Base-by-base conservation (phyloP, 1,140 invertebrate species). In the Melanaphis sacchari region DNA sequence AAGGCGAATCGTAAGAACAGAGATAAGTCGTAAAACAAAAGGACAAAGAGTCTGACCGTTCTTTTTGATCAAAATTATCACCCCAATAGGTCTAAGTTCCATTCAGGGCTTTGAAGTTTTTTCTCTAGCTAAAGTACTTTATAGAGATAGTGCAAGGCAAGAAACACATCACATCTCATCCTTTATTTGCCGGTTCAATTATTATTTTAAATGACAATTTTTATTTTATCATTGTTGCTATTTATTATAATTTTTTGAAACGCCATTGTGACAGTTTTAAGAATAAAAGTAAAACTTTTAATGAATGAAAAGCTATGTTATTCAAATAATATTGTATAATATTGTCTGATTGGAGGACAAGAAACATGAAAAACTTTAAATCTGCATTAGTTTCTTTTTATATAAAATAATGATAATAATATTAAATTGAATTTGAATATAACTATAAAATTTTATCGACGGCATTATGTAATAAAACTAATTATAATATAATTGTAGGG, bases 51-150 rank as follows among this genome's bases (percentile, higher is more conserved):
- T 38, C 43, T 82, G 91, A 82, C 66, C 91, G n/a, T 49, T 46
- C 26, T 36, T 82, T 92, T 92, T 82, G 41, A 92, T 82, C 41
- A 49, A 92, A 43, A 43, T 49, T 82, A 82, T 76, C 22, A 38
- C 90, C 41, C 54, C 40, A 9, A n/a, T 76, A 7, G 8, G 38
- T 91, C 41, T 8, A 38, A 59, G 38, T 59, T 54, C 11, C 40
- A 18, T 59, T 90, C 11, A 43, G 11, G 24, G 38, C 26, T 85
- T 85, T n/a, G 24, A n/a, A 43, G 38, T 85, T 85, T 85, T 85
- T 43, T 43, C 38, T 7, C 41, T n/a, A 18, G 31, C 11, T 24
- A 31, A 1, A 2, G 8, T 9, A 26, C 2, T 85, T 41, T 76
- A 15, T 76, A n/a, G 4, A 76, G 31, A 76, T n/a, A n/a, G 59